Conservation (phyloP, 2,113 vertebrate species). For the Plotosus lineatus region DNA sequence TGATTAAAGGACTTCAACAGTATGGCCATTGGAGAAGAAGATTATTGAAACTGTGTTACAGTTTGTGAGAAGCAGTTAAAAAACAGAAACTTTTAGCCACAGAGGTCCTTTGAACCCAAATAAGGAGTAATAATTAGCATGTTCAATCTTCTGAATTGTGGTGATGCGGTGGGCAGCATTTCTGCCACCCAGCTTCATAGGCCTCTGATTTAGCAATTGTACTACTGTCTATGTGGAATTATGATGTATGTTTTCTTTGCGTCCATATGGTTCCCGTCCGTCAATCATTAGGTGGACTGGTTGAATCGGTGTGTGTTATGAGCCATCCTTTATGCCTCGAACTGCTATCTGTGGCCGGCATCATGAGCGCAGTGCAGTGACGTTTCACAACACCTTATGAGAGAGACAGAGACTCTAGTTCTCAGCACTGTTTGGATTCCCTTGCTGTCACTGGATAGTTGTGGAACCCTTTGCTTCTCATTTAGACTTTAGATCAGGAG, state of each 20-base stretch:
- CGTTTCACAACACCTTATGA: too few species aligned
- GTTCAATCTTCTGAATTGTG: not conserved
- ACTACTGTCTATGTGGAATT: not conserved
- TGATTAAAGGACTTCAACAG: constrained; percentile 17
- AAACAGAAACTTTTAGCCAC: not conserved
- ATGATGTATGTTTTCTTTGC: not conserved
- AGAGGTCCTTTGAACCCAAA: not conserved
- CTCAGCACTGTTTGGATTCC: too few species aligned
- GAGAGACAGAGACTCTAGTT: too few species aligned
- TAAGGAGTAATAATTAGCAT: not conserved
- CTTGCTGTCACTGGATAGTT: too few species aligned
- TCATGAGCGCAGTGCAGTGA: too few species aligned
- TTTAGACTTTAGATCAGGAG: too few species aligned
- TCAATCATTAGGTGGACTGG: not conserved
- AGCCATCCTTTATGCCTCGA: too few species aligned
- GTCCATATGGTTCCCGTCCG: not conserved
- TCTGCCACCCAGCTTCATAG: not conserved
- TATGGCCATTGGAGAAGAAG: constrained; percentile 9
- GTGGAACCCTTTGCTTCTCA: too few species aligned
- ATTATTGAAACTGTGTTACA: constrained; percentile 18
- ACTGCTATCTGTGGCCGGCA: too few species aligned
- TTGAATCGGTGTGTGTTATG: not conserved
- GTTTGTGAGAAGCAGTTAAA: constrained; percentile 16
- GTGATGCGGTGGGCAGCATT: not conserved
- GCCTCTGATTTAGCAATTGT: not conserved